phyloP scores from a whole-genome alignment of 2,888 invertebrate species.

The Drosophila sordidula region DNA sequence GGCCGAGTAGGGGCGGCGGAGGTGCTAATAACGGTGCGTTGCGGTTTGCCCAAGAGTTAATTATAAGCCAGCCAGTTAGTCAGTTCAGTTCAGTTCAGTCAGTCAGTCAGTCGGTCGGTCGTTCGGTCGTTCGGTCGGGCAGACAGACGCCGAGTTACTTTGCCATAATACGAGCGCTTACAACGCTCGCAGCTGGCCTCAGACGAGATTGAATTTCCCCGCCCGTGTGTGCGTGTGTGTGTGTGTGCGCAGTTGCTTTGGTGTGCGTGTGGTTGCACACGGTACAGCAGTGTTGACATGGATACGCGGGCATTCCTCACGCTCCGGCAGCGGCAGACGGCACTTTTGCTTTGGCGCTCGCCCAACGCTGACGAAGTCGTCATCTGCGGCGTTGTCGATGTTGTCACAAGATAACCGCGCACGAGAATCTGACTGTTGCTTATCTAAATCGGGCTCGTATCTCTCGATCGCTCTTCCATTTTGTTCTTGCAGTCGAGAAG shows the following conservation, averaged over 20 bases:
- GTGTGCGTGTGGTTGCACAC: slow-evolving; percentile 52
- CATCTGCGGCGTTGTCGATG: slow-evolving; percentile 32
- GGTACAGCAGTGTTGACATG: slow-evolving; percentile 41
- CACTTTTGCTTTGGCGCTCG: slow-evolving; percentile 74
- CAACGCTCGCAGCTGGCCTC: slow-evolving; percentile 44
- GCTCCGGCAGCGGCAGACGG: slow-evolving; percentile 31
- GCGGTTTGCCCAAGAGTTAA: slow-evolving; percentile 79
- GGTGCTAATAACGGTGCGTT: slow-evolving; percentile 71
- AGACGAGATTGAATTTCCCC: slow-evolving; percentile 75
- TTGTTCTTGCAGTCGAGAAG: slow-evolving; percentile 73
- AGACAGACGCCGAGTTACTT: slow-evolving; percentile 33
- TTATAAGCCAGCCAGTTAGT: slow-evolving; percentile 69
- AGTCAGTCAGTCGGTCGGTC: slow-evolving; percentile 19
- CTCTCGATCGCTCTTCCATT: slow-evolving; percentile 29
- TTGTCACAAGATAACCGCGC: slow-evolving; percentile 53
- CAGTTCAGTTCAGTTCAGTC: slow-evolving; percentile 31
- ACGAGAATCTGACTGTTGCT: slow-evolving; percentile 20
- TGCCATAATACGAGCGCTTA: slow-evolving; percentile 63
- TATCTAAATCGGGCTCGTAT: slow-evolving; percentile 14
- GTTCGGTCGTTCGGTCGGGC: slow-evolving; percentile 16
- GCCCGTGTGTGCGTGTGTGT: slow-evolving; percentile 7
- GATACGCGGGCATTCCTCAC: slow-evolving; percentile 53
- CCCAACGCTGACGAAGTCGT: slow-evolving; percentile 55
- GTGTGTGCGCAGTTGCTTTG: neutral
- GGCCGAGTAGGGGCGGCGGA: neutral